phyloP scores from a whole-genome alignment of 2,797 vertebrate genomes.

The Micromesistius poutassou region DNA sequence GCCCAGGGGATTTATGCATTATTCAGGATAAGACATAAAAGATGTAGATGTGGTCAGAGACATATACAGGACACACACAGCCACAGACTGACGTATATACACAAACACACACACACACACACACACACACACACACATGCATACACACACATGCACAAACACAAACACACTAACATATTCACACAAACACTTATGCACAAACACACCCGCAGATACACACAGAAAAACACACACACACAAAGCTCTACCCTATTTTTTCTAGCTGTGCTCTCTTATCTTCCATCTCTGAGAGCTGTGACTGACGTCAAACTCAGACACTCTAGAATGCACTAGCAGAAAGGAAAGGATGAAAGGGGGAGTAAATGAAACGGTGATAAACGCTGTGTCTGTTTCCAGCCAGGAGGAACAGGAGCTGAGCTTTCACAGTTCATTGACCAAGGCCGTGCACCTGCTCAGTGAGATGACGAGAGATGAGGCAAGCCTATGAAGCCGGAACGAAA shows the following conservation, averaged over 20 bases:
- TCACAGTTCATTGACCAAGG: constrained; percentile 64
- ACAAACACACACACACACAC: constrained; percentile 9
- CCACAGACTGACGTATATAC: not conserved
- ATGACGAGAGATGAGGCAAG: constrained; percentile 20
- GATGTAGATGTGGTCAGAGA: not conserved
- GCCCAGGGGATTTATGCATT: no score
- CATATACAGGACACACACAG: not conserved
- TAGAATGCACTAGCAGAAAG: not conserved
- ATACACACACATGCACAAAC: not conserved
- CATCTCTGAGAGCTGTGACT: not conserved
- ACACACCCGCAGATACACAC: not conserved
- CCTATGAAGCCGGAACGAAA: not conserved
- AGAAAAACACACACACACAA: not conserved
- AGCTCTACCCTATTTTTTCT: not conserved
- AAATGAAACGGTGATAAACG: not conserved
- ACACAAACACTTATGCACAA: not conserved
- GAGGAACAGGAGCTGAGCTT: constrained; percentile 49
- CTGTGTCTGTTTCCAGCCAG: not conserved
- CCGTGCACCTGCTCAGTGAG: constrained; percentile 64
- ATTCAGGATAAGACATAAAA: no score
- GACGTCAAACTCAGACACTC: not conserved
- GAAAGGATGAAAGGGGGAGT: not conserved
- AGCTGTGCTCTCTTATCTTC: not conserved
- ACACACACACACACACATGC: not conserved
- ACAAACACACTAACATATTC: not conserved